Evolutionary conservation across 1,140 invertebrate genomes (phyloP), one percentile per base, ranked within the genome.

Genomic region (Latrodectus geometricus): DNA sequence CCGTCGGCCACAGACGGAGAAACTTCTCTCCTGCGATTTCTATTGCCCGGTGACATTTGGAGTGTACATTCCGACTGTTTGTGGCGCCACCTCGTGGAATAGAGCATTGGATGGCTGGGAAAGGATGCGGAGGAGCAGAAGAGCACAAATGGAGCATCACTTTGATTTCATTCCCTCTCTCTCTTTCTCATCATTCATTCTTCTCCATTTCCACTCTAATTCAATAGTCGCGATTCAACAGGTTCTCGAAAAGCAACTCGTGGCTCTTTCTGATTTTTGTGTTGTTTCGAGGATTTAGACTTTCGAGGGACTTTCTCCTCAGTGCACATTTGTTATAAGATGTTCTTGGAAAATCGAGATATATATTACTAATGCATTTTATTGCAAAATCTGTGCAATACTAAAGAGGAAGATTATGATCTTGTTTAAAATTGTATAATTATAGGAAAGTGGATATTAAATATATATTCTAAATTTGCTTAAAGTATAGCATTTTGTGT

Each of bases 171-270:
- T 17, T 61, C 23, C 49, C 20, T 70, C 68, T 20, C 78, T 70
- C 21, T 77, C 66, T 52, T 15, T 50, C 54, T 20, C 23, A 56
- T 23, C 50, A 74, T 83, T 83, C 80, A 72, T 82, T 61, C 83
- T n/a, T 70, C 75, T 86, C 83, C 75, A 86, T 86, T 86, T 86
- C 83, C 75, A 86, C 83, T 86, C 75, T 84, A 76, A 84, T 84
- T 84, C 82, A 76, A 84, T 84, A 61, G 82, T 84, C 82, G 54
- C 79, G 66, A 77, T 77, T 86, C 83, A 86, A 86, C 83, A 86
- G 83, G 83, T 86, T 49, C 20, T 86, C 65, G 66, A 48, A 11
- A 78, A 21, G 74, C 83, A 78, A 86, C 74, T 86, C 68, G 83
- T 78, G 83, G 75, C 20, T 15, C 54, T 66, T 77, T 77, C 48